Conservation (phyloP, 2,888 invertebrate species). For the Leucophenga maculata region DNA sequence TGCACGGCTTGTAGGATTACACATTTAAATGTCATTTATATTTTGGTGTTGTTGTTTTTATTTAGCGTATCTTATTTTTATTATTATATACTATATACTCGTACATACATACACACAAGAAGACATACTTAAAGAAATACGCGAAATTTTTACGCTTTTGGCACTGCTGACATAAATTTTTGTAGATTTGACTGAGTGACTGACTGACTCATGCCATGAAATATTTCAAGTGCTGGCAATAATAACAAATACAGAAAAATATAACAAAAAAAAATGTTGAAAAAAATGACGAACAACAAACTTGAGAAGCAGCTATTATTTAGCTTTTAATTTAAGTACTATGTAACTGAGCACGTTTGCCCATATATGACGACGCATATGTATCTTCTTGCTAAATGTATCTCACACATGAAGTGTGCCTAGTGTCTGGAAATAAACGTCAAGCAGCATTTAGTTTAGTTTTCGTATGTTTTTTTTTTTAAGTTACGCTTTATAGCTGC, state of each 20-base stretch:
- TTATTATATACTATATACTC: background rate
- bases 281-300: background rate
- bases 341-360: constrained; percentile 32
- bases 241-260: constrained; percentile 36
- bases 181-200: constrained; percentile 23
- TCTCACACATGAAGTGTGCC: constrained; percentile 62
- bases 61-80: background rate
- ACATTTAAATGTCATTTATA: constrained; percentile 34
- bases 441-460: constrained; percentile 52
- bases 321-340: background rate
- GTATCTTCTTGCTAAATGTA: background rate
- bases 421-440: constrained; percentile 60
- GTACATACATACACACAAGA: background rate
- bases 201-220: constrained; percentile 52
- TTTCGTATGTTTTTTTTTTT: background rate
- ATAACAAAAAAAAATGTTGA: constrained; percentile 29
- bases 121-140: background rate
- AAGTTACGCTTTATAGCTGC: constrained; percentile 19
- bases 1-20: constrained; percentile 44
- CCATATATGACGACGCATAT: constrained; percentile 27
- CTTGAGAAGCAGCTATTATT: constrained; percentile 18
- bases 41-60: constrained; percentile 1
- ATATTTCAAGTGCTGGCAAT: constrained; percentile 4
- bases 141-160: constrained; percentile 53
- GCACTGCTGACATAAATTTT: constrained; percentile 64